Evolutionary conservation across 2,888 invertebrate species (phyloP), one percentile per base, ranked within the genome.

Genomic region (Melanophora roralis): DNA sequence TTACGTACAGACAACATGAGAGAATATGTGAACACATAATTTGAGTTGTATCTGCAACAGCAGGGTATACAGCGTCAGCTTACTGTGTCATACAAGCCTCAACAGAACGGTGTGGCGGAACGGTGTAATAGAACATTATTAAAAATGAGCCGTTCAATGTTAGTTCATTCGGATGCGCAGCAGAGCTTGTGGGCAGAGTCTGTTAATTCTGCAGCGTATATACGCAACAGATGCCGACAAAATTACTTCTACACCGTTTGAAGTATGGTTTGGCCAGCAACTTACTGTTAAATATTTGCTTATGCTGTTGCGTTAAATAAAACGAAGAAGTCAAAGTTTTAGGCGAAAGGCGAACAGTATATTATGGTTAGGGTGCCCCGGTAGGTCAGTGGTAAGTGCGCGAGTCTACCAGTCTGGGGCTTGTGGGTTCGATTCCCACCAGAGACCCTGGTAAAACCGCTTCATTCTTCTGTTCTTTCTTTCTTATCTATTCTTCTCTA

Each of bases 361-460:
- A 62, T 78, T 5, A 71, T 78, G 80, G 64, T 82, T n/a, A 78
- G 80, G n/a, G n/a, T n/a, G n/a, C n/a, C n/a, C n/a, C n/a, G n/a
- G n/a, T n/a, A n/a, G n/a, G n/a, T n/a, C n/a, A n/a, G n/a, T n/a
- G n/a, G n/a, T n/a, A n/a, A n/a, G n/a, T n/a, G n/a, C n/a, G n/a
- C n/a, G n/a, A n/a, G n/a, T n/a, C n/a, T n/a, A n/a, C n/a, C n/a
- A n/a, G n/a, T n/a, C n/a, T n/a, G n/a, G n/a, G n/a, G n/a, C n/a
- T n/a, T n/a, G n/a, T n/a, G n/a, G n/a, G n/a, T n/a, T n/a, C n/a
- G n/a, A n/a, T n/a, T n/a, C n/a, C n/a, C n/a, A n/a, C n/a, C n/a
- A n/a, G n/a, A n/a, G n/a, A n/a, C n/a, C n/a, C n/a, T n/a, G n/a
- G n/a, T n/a, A n/a, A n/a, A n/a, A n/a, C n/a, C n/a, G n/a, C n/a